Evolutionary conservation across 1,140 invertebrate species (phyloP).

Genomic region (Galendromus occidentalis): DNA sequence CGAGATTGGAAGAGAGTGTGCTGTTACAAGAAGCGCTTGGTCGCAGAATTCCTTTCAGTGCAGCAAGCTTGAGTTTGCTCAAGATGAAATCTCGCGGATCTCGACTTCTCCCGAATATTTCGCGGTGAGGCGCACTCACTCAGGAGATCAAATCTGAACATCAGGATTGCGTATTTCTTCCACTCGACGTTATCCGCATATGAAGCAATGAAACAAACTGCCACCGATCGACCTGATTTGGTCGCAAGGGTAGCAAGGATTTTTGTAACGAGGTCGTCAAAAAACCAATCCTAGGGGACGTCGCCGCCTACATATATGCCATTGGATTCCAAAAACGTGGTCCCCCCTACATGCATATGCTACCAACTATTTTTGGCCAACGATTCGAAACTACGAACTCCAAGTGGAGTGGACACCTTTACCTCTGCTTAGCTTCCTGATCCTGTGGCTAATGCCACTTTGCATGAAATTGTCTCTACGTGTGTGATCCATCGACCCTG

Average conservation of each 20-base stretch:
- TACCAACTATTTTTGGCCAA: constrained; percentile 20
- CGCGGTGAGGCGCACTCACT: too few relatives aligned
- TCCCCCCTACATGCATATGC: constrained; percentile 27
- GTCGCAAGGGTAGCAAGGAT: constrained; percentile 14
- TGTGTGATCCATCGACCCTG: constrained; percentile 28
- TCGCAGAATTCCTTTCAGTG: too few relatives aligned
- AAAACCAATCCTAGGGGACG: background rate
- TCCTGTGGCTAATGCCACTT: constrained; percentile 24
- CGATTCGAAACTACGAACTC: background rate
- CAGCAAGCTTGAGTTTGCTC: too few relatives aligned
- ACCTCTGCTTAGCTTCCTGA: constrained; percentile 37
- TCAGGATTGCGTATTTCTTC: too few relatives aligned
- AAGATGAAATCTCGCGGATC: too few relatives aligned
- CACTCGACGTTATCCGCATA: too few relatives aligned
- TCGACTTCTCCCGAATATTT: too few relatives aligned
- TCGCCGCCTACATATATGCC: constrained; percentile 16
- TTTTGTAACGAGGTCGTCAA: background rate
- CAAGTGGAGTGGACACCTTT: constrained; percentile 28
- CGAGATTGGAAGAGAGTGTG: too few relatives aligned
- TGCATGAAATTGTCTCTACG: constrained; percentile 25
- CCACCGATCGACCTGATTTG: constrained; percentile 19
- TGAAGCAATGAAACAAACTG: too few relatives aligned
- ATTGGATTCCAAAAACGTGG: constrained; percentile 29
- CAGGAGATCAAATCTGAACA: too few relatives aligned
- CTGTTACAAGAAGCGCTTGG: too few relatives aligned